Conservation (phyloP, 2,113 vertebrate species). For the Parus major region DNA sequence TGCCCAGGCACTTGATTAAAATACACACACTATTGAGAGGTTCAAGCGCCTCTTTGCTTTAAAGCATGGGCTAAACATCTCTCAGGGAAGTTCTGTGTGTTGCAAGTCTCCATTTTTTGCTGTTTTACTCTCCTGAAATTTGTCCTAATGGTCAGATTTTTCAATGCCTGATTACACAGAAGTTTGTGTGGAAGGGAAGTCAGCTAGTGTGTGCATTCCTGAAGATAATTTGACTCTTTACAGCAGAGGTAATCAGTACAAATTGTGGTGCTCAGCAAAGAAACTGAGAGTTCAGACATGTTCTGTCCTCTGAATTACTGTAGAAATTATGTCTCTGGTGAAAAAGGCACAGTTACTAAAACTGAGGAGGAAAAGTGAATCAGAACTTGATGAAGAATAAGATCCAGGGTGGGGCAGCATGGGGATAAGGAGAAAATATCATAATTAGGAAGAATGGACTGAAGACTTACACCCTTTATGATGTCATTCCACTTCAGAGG, state of each 20-base stretch:
- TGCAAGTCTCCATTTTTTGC: neutral
- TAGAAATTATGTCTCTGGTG: neutral
- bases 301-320: neutral
- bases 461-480: neutral
- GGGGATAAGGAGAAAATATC: neutral
- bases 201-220: neutral
- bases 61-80: neutral
- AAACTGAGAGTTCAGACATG: neutral
- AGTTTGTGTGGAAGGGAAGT: neutral
- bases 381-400: neutral
- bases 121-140: neutral
- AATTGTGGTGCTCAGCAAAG: neutral
- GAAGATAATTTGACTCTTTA: neutral
- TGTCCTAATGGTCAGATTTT: neutral
- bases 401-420: neutral
- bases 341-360: neutral
- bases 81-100: neutral
- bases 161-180: neutral
- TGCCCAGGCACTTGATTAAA: neutral
- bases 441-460: neutral
- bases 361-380: conserved; percentile 3
- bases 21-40: neutral
- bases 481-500: neutral
- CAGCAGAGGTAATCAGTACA: neutral
- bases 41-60: neutral